These are phyloP conservation scores for Gnatocerus cornutus DNA, from an alignment of 2,888 invertebrate genomes.

Conservation along the genomic window DNA sequence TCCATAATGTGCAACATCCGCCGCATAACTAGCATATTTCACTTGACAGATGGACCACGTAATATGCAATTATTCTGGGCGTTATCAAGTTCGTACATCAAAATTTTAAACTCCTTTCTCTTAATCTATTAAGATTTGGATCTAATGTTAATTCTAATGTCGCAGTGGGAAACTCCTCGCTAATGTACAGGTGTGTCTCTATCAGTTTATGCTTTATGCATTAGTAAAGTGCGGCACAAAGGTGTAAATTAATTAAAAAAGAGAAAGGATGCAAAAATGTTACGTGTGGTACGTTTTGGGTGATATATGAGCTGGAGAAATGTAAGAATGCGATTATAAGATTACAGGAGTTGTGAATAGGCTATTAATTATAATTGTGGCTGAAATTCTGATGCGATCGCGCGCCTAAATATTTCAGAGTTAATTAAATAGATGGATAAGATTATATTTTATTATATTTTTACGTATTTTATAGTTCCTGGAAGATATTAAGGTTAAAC, in stretches of 20 bases:
- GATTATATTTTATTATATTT: too few relatives aligned
- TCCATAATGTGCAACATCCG: constrained; percentile 34
- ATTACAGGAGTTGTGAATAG: too few relatives aligned
- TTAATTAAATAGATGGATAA: too few relatives aligned
- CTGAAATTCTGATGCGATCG: too few relatives aligned
- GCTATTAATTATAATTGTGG: too few relatives aligned
- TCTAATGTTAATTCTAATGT: constrained; percentile 35
- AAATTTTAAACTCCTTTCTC: constrained; percentile 35
- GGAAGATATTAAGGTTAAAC: too few relatives aligned
- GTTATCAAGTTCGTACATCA: constrained; percentile 33
- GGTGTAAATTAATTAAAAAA: neutral
- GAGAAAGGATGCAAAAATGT: constrained; percentile 10
- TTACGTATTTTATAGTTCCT: too few relatives aligned
- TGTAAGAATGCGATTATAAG: too few relatives aligned
- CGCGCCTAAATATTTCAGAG: too few relatives aligned
- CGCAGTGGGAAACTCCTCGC: constrained; percentile 17
- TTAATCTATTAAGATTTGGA: constrained; percentile 16
- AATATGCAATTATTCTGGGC: constrained; percentile 7
- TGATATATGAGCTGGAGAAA: neutral
- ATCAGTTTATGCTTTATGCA: neutral
- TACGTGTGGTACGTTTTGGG: neutral
- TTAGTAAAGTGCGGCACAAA: neutral
- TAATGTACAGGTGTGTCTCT: constrained; percentile 17
- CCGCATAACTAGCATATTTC: constrained; percentile 5
- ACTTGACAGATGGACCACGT: constrained; percentile 9